A percentile compares a stretch with the other conserved stretches of the same genome.
Conservation (phyloP, 1,140 invertebrate species). For the Drosophila teissieri region DNA sequence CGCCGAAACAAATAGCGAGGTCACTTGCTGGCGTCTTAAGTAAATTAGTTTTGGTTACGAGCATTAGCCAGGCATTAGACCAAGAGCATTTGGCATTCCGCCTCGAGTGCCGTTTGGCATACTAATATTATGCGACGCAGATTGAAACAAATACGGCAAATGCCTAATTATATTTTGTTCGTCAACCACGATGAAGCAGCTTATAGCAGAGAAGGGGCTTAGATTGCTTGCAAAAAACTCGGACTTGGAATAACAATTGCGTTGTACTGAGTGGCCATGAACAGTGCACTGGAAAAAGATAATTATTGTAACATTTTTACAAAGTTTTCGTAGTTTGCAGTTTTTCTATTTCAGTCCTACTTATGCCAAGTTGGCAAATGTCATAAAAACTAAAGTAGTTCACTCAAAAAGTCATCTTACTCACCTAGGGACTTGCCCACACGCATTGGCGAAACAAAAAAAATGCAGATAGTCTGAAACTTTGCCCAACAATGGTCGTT, state of each 20-base stretch:
- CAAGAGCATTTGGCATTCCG: constrained; percentile 22
- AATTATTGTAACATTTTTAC: background rate
- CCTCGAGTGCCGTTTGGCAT: constrained; percentile 17
- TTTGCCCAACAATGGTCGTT: constrained; percentile 57
- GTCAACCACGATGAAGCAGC: constrained; percentile 13
- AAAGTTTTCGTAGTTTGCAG: background rate
- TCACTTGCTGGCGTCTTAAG: constrained; percentile 68
- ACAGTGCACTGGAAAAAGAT: background rate
- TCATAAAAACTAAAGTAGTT: constrained; percentile 68
- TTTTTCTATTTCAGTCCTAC: too few relatives aligned
- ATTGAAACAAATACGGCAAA: constrained; percentile 64
- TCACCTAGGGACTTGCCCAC: constrained; percentile 20
- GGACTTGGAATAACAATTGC: constrained; percentile 32
- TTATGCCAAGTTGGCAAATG: constrained; percentile 1
- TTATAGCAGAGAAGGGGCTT: background rate
- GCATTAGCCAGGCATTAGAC: constrained; percentile 39
- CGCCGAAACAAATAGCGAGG: constrained; percentile 51
- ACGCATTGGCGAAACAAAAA: constrained; percentile 20
- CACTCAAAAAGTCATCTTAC: constrained; percentile 71
- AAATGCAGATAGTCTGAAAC: constrained; percentile 36
- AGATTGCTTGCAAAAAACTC: constrained; percentile 7
- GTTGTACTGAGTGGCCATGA: too few relatives aligned
- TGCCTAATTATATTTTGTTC: constrained; percentile 68
- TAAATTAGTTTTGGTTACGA: constrained; percentile 67
- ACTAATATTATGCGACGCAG: constrained; percentile 47